A percentile compares a stretch with the other conserved stretches of the same genome.
Conservation (phyloP, 30 jellyfish, hydroid and myxozoan genomes). For the Hydractinia echinata region DNA sequence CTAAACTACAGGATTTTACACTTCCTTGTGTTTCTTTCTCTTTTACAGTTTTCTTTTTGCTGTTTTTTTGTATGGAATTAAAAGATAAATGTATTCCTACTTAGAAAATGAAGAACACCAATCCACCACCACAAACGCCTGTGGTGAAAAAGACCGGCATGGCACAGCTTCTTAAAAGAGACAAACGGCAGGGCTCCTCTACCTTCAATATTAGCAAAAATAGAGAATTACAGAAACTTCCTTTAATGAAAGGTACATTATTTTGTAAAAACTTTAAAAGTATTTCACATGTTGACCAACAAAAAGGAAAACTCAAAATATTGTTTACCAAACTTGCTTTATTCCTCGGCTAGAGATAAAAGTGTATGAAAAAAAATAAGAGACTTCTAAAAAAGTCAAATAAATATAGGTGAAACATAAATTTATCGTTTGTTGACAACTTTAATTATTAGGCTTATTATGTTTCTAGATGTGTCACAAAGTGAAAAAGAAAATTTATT, state of each 20-base stretch:
- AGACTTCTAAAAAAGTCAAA: too few relatives aligned
- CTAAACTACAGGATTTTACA: too few relatives aligned
- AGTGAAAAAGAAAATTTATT: constrained; percentile 86
- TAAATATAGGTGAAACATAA: too few relatives aligned
- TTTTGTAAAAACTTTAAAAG: background rate
- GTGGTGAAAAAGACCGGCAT: constrained; percentile 63
- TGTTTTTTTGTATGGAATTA: too few relatives aligned
- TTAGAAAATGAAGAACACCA: constrained; percentile 48
- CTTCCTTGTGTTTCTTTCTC: too few relatives aligned
- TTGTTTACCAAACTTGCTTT: too few relatives aligned
- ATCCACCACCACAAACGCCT: constrained; percentile 87
- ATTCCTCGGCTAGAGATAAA: too few relatives aligned
- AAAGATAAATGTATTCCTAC: background rate
- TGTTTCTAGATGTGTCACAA: constrained; percentile 58
- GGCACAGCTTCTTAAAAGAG: constrained; percentile 68
- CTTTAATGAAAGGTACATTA: constrained; percentile 73
- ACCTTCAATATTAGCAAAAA: constrained; percentile 79
- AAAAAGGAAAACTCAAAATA: too few relatives aligned
- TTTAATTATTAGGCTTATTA: background rate
- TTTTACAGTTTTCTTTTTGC: too few relatives aligned
- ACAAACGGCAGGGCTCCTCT: constrained; percentile 91
- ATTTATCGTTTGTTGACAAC: too few relatives aligned
- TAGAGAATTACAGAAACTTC: constrained; percentile 79
- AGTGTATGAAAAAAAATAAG: too few relatives aligned
- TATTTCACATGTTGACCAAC: too few relatives aligned